Evolutionary conservation across 2,113 vertebrate genomes (phyloP).

Genomic region (Salvelinus namaycush): DNA sequence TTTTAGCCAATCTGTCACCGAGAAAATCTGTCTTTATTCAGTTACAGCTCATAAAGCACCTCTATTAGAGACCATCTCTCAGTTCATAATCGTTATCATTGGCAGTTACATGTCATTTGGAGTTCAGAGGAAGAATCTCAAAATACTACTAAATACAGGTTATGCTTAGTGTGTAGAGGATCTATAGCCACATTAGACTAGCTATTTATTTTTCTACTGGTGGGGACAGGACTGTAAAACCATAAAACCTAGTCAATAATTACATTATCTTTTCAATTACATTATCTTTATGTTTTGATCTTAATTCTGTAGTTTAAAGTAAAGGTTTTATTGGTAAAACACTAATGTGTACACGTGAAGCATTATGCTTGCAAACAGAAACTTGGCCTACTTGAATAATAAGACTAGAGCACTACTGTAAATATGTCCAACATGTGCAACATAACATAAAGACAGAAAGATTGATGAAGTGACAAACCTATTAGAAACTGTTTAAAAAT

Average conservation of each 20-base stretch:
- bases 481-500: too few relatives aligned
- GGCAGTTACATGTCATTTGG: not conserved
- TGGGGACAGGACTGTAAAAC: not conserved
- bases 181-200: not conserved
- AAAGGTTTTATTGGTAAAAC: too few relatives aligned
- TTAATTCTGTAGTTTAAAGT: too few relatives aligned
- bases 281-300: not conserved
- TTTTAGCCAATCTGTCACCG: conserved; percentile 15
- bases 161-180: not conserved
- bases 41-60: not conserved
- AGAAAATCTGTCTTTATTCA: conserved; percentile 13
- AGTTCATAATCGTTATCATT: not conserved
- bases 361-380: too few relatives aligned
- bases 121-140: not conserved
- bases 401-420: too few relatives aligned
- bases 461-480: too few relatives aligned
- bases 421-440: too few relatives aligned
- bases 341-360: too few relatives aligned
- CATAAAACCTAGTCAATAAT: not conserved
- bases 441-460: too few relatives aligned
- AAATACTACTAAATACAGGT: not conserved
- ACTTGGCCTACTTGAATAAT: too few relatives aligned
- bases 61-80: not conserved
- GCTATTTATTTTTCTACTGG: not conserved
- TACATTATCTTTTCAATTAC: not conserved